Conservation (phyloP, 2,888 invertebrate species). For the Netelia melanura region DNA sequence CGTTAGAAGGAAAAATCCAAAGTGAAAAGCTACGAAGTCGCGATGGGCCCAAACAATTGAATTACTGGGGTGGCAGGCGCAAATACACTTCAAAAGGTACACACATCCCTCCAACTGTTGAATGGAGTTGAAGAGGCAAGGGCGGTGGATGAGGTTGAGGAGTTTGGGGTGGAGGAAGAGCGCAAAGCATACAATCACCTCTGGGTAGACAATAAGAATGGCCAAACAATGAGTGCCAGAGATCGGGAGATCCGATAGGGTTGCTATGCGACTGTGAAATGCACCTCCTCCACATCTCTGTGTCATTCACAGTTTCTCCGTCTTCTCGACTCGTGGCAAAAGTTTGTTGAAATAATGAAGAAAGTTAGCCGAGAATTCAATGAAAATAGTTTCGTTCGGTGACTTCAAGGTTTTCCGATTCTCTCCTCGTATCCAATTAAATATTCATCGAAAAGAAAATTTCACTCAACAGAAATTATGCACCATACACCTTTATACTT, state of each 20-base stretch:
- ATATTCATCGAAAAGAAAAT: slow-evolving; percentile 24
- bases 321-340: slow-evolving; percentile 27
- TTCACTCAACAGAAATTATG: too few species aligned
- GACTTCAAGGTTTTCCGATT: slow-evolving; percentile 11
- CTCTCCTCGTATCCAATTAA: slow-evolving; percentile 47
- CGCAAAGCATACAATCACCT: slow-evolving; percentile 64
- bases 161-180: slow-evolving; percentile 32
- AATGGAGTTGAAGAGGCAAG: slow-evolving; percentile 63
- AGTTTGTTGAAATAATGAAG: slow-evolving; percentile 43
- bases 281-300: slow-evolving; percentile 27
- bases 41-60: slow-evolving; percentile 62
- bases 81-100: slow-evolving; percentile 67
- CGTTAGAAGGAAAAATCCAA: slow-evolving; percentile 34
- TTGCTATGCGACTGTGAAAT: slow-evolving; percentile 65
- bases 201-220: slow-evolving; percentile 66
- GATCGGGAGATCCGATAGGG: slow-evolving; percentile 66
- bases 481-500: too few species aligned
- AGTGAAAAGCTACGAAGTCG: slow-evolving; percentile 58
- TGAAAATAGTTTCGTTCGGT: slow-evolving; percentile 57
- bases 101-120: slow-evolving; percentile 64
- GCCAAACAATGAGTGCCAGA: slow-evolving; percentile 69
- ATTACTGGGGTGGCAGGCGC: slow-evolving; percentile 62
- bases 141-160: slow-evolving; percentile 19
- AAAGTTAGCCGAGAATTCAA: slow-evolving; percentile 47
- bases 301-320: slow-evolving; percentile 28